phyloP scores from a whole-genome alignment of 2,797 vertebrate genomes.

The Epinephelus awoara region DNA sequence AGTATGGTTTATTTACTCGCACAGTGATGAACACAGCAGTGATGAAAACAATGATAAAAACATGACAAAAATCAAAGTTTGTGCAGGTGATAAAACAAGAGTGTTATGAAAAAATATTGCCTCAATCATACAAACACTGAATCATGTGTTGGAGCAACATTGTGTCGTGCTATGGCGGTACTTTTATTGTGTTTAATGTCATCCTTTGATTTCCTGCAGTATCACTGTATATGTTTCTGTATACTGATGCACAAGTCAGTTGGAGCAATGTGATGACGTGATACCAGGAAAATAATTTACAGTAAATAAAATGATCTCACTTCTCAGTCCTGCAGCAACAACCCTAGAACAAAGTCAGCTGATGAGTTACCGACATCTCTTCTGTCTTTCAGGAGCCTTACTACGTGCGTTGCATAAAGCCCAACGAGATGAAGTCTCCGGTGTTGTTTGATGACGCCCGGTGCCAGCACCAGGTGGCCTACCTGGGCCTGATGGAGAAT shows the following conservation, averaged over 20 bases:
- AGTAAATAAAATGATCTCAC: not conserved
- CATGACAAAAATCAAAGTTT: slow-evolving; percentile 12
- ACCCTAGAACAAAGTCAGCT: too few species aligned
- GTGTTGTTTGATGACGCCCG: slow-evolving; percentile 87
- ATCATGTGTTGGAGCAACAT: not conserved
- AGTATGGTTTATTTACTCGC: slow-evolving; percentile 44
- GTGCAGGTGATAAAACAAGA: slow-evolving; percentile 51
- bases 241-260: not conserved
- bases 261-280: not conserved
- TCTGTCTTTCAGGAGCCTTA: slow-evolving; percentile 89
- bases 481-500: slow-evolving; percentile 95
- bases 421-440: slow-evolving; percentile 92
- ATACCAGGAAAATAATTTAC: not conserved
- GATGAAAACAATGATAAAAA: not conserved
- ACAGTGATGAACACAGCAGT: slow-evolving; percentile 37
- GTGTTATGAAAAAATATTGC: slow-evolving; percentile 12
- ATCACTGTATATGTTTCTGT: too few species aligned
- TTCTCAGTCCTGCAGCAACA: too few species aligned
- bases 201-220: too few species aligned
- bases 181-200: not conserved
- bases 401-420: slow-evolving; percentile 95
- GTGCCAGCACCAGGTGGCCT: slow-evolving; percentile 93
- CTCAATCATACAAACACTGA: slow-evolving; percentile 14
- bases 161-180: too few species aligned
- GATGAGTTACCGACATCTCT: not conserved